phyloP scores from a whole-genome alignment of 2,888 invertebrate species.

The Caenorhabditis zanzibari region DNA sequence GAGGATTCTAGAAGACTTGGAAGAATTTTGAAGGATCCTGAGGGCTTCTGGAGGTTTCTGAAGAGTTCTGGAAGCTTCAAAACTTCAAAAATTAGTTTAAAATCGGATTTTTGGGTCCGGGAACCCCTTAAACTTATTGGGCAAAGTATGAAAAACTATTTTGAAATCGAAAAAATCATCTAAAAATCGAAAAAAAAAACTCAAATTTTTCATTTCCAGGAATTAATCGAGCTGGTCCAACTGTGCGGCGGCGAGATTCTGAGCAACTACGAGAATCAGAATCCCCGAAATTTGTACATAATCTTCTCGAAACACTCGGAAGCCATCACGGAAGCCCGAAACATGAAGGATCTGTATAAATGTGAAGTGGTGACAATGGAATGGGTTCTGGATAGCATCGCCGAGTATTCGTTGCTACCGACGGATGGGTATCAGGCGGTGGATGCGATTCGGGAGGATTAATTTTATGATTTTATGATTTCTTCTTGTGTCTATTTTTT shows the following conservation, averaged over 20 bases:
- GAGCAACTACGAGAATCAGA: conserved; percentile 34
- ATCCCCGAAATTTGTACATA: conserved; percentile 52
- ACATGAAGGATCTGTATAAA: conserved; percentile 45
- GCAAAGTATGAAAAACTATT: too few species aligned
- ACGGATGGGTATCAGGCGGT: conserved; percentile 35
- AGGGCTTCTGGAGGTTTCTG: too few species aligned
- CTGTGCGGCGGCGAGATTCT: conserved; percentile 60
- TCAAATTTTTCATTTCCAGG: too few species aligned
- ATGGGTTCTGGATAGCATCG: conserved; percentile 62
- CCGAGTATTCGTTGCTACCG: conserved; percentile 54
- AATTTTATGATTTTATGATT: not conserved
- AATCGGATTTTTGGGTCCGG: too few species aligned
- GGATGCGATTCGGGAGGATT: conserved; percentile 1
- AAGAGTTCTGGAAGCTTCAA: too few species aligned
- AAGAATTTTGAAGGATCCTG: too few species aligned
- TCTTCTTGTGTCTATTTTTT: not conserved
- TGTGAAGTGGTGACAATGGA: conserved; percentile 57
- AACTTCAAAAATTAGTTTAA: too few species aligned
- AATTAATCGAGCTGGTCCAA: conserved; percentile 61
- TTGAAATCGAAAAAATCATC: too few species aligned
- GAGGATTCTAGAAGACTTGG: too few species aligned
- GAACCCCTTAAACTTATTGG: too few species aligned
- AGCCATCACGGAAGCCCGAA: conserved; percentile 30
- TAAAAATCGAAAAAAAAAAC: too few species aligned
- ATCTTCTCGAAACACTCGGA: conserved; percentile 61